Percentiles rank a stretch among this genome's conserved stretches.
Conservation (phyloP, 2,797 vertebrate genomes). For the Helostoma temminkii region DNA sequence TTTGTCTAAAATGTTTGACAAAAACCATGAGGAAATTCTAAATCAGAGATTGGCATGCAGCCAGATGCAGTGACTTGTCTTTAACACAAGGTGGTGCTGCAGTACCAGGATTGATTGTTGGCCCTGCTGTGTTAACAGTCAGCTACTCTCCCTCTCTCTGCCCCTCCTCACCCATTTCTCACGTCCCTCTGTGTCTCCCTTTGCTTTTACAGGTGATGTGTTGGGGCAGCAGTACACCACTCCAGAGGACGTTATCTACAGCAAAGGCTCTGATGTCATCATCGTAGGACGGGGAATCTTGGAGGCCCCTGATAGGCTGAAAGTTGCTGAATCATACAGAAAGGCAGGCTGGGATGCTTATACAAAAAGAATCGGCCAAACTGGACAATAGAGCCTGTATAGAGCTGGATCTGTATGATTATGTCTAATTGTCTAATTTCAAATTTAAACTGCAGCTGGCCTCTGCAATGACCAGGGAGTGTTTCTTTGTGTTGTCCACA, state of each 20-base stretch:
- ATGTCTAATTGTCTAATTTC: not conserved
- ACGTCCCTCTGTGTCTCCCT: not conserved
- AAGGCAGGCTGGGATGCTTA: constrained; percentile 93
- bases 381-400: constrained; percentile 33
- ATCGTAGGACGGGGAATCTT: constrained; percentile 95
- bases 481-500: too few species aligned
- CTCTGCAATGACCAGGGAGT: too few species aligned
- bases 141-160: too few species aligned
- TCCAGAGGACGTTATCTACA: constrained; percentile 88
- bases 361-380: constrained; percentile 74
- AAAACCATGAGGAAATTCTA: too few species aligned
- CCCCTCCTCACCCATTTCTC: not conserved
- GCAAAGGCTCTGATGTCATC: constrained; percentile 91
- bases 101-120: constrained; percentile 1
- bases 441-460: not conserved
- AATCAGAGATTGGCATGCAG: too few species aligned
- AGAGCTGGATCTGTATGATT: not conserved
- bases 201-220: constrained; percentile 84
- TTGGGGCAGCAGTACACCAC: constrained; percentile 93
- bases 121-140: not conserved
- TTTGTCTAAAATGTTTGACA: too few species aligned
- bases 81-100: constrained; percentile 66
- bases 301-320: constrained; percentile 79
- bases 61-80: constrained; percentile 7
- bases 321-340: constrained; percentile 90